Conservation (phyloP, 2,113 vertebrate genomes). For the Ciconia boyciana region DNA sequence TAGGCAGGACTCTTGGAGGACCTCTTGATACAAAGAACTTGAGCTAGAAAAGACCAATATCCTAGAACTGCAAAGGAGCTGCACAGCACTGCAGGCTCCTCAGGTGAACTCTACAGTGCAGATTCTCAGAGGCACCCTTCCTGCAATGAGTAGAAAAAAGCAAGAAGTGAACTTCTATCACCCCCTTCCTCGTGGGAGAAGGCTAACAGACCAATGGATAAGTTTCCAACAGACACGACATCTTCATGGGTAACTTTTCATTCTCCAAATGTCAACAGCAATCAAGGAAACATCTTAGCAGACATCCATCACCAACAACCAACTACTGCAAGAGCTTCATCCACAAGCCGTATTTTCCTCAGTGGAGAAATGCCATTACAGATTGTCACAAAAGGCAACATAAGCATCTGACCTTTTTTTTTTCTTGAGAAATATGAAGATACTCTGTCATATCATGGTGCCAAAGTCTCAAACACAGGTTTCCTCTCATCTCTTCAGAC, state of each 20-base stretch:
- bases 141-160: neutral
- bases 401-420: neutral
- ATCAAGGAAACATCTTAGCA: neutral
- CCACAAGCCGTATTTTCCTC: neutral
- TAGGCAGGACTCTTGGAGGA: neutral
- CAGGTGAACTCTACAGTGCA: neutral
- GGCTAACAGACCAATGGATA: neutral
- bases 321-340: neutral
- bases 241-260: neutral
- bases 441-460: neutral
- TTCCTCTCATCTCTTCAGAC: neutral
- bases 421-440: neutral
- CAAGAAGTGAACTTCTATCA: neutral
- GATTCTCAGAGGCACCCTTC: neutral
- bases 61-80: neutral
- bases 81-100: neutral
- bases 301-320: neutral
- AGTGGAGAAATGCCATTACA: neutral
- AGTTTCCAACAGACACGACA: neutral
- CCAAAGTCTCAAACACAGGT: neutral
- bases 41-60: accelerated
- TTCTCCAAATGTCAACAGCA: neutral
- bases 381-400: neutral
- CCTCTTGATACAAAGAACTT: neutral
- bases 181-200: neutral